Evolutionary conservation across 2,113 vertebrate species (phyloP).

Genomic region (Empidonax traillii): DNA sequence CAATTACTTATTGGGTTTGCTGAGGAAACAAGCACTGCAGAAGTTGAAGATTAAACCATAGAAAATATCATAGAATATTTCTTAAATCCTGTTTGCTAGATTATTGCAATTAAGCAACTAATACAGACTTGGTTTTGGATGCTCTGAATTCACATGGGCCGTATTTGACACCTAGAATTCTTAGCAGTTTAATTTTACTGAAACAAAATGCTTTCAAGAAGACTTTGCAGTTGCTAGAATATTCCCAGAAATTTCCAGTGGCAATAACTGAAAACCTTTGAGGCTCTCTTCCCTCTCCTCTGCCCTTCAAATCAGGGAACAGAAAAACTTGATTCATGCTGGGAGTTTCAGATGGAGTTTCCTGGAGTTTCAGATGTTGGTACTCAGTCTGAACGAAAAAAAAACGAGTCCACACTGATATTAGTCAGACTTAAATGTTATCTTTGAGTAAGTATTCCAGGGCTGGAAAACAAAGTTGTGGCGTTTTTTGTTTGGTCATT

Average conservation of each 20-base stretch:
- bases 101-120: background rate
- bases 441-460: background rate
- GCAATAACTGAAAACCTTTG: background rate
- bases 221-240: background rate
- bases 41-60: background rate
- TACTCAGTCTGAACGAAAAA: background rate
- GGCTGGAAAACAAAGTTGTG: background rate
- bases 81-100: background rate
- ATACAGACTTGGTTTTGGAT: background rate
- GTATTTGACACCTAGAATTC: background rate
- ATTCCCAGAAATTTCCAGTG: background rate
- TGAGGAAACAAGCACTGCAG: background rate
- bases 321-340: background rate
- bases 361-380: background rate
- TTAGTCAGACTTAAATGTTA: background rate
- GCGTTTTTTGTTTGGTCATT: rapidly evolving
- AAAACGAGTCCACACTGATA: background rate
- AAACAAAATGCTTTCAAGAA: background rate
- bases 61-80: background rate
- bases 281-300: background rate
- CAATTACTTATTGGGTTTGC: background rate
- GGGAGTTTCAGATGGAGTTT: background rate
- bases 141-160: background rate
- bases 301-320: background rate
- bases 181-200: background rate